phyloP scores from a whole-genome alignment of 2,113 vertebrate species.

The Podarcis raffonei region DNA sequence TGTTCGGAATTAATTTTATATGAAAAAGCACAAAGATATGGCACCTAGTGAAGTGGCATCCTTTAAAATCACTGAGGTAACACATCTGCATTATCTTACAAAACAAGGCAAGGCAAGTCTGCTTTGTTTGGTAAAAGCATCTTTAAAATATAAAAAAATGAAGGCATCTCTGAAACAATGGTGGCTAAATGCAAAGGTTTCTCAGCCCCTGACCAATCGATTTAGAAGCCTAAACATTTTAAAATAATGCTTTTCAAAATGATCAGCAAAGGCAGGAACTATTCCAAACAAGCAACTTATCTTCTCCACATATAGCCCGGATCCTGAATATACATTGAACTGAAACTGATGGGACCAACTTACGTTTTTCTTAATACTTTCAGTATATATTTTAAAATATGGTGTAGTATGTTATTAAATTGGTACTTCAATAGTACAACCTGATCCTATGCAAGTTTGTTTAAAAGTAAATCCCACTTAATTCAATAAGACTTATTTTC shows the following conservation, averaged over 20 bases:
- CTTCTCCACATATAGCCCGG: background rate
- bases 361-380: background rate
- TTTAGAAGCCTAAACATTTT: background rate
- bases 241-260: conserved; percentile 26
- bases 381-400: background rate
- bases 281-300: conserved; percentile 32
- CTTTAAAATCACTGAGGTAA: conserved; percentile 25
- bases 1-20: conserved; percentile 18
- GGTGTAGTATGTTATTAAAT: background rate
- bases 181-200: conserved; percentile 7
- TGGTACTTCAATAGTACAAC: background rate
- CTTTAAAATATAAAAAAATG: background rate
- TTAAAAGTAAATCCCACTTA: background rate
- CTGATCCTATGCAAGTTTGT: background rate
- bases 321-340: background rate
- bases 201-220: background rate
- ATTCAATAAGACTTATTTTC: background rate
- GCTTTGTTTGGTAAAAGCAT: conserved; percentile 29
- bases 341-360: background rate
- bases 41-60: conserved; percentile 40
- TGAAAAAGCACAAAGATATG: conserved; percentile 20
- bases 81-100: conserved; percentile 39
- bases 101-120: background rate
- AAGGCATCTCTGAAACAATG: background rate
- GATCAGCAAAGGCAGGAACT: conserved; percentile 12